Evolutionary conservation across 2,888 invertebrate genomes (phyloP).

Genomic region (Ophioninae sp.): DNA sequence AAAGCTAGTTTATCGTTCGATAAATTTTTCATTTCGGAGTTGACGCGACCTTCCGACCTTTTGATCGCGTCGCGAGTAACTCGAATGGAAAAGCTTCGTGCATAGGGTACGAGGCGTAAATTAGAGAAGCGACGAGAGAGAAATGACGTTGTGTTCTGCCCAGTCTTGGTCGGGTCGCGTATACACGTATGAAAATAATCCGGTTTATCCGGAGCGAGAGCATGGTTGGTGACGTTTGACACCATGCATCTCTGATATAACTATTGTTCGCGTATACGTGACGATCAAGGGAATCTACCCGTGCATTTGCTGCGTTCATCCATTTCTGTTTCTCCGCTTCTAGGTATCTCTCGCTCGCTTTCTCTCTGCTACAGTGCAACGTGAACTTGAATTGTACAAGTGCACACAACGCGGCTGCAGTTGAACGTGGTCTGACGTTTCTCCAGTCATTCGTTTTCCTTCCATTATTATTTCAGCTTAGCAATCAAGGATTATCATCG

Average conservation of each 20-base stretch:
- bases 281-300: conserved; percentile 33
- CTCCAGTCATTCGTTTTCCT: neutral
- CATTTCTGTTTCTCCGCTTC: conserved; percentile 5
- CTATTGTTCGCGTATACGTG: conserved; percentile 41
- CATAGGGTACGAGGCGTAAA: conserved; percentile 5
- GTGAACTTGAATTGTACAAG: conserved; percentile 21
- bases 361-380: neutral
- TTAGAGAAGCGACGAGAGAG: conserved; percentile 18
- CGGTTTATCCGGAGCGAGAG: conserved; percentile 42
- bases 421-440: conserved; percentile 8
- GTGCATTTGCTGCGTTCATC: conserved; percentile 33
- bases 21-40: neutral
- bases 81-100: neutral
- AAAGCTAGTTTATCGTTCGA: neutral
- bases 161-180: conserved; percentile 20
- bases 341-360: conserved; percentile 12
- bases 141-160: conserved; percentile 11
- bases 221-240: conserved; percentile 31
- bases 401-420: neutral
- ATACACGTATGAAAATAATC: conserved; percentile 6
- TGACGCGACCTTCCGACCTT: neutral
- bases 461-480: neutral
- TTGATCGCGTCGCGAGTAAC: neutral
- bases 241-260: conserved; percentile 36
- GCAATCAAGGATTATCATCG: neutral